Conservation (phyloP, 2,113 vertebrate species). For the Rhipidura dahli region DNA sequence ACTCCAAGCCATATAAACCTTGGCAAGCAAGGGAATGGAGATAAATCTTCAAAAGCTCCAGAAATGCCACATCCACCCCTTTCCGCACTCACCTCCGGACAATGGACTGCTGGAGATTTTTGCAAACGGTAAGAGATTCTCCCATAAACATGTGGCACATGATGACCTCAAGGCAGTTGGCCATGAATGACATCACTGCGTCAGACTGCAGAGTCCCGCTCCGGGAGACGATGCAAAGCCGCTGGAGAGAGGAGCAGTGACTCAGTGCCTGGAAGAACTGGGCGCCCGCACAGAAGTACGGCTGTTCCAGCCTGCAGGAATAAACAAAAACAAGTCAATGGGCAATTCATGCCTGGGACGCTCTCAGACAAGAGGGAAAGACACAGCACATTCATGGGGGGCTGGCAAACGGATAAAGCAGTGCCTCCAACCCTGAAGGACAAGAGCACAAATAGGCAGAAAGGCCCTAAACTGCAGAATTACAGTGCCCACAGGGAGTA, state of each 20-base stretch:
- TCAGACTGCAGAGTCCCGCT: conserved; percentile 89
- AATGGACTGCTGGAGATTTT: conserved; percentile 86
- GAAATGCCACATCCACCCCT: not conserved
- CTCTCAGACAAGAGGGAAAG: not conserved
- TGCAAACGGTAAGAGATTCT: conserved; percentile 87
- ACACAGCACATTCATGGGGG: not conserved
- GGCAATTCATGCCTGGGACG: not conserved
- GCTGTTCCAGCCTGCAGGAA: conserved; percentile 88
- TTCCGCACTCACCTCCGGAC: conserved; percentile 81
- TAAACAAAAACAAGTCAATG: conserved; percentile 2
- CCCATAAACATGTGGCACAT: conserved; percentile 96
- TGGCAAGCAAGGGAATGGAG: not conserved
- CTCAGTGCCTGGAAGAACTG: conserved; percentile 92
- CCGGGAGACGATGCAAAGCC: conserved; percentile 91
- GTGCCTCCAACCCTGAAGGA: not conserved
- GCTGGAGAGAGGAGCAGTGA: conserved; percentile 84
- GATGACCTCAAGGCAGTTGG: conserved; percentile 78
- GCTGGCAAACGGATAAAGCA: not conserved
- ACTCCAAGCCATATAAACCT: not conserved
- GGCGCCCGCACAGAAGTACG: conserved; percentile 85
- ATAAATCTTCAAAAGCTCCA: conserved; percentile 21
- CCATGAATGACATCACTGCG: conserved; percentile 85
- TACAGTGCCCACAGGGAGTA: not conserved
- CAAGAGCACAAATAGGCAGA: not conserved
- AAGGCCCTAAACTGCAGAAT: not conserved